Percentiles rank a stretch among this genome's conserved stretches.
Conservation (phyloP, 2,797 vertebrate species). For the Xenentodon cancila region DNA sequence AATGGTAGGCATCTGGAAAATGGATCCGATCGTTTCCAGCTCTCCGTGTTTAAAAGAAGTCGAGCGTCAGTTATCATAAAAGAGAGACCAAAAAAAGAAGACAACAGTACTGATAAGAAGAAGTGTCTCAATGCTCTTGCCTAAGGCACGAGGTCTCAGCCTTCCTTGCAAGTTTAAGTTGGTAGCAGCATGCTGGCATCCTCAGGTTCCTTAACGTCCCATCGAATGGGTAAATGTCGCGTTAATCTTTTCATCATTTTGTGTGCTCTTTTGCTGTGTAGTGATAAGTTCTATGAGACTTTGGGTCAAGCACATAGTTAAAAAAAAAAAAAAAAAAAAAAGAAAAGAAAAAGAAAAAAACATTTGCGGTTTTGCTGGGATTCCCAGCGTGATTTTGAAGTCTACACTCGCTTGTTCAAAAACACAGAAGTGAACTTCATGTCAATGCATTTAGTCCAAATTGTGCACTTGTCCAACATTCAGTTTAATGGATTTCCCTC, state of each 20-base stretch:
- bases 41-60: conserved; percentile 53
- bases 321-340: too few species aligned
- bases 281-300: conserved; percentile 52
- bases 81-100: conserved; percentile 21
- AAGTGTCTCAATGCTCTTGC: conserved; percentile 39
- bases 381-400: conserved; percentile 31
- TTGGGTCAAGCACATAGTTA: conserved; percentile 47
- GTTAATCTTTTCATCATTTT: conserved; percentile 12
- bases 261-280: conserved; percentile 61
- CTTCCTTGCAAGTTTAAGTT: conserved; percentile 50
- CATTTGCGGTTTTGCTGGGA: conserved; percentile 25
- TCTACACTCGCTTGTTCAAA: conserved; percentile 43
- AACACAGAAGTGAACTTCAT: conserved; percentile 31
- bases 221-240: conserved; percentile 26
- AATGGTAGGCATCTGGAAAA: conserved; percentile 45
- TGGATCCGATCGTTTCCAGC: conserved; percentile 51
- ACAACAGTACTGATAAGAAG: conserved; percentile 29
- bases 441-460: conserved; percentile 44
- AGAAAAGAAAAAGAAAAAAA: conserved; percentile 2
- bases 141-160: conserved; percentile 51
- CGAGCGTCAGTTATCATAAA: conserved; percentile 29
- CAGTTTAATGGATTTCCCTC: conserved; percentile 39
- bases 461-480: conserved; percentile 38
- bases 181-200: conserved; percentile 66
- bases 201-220: conserved; percentile 74